Conservation (phyloP, 1,140 invertebrate species). For the Rhagoletis pomonella region DNA sequence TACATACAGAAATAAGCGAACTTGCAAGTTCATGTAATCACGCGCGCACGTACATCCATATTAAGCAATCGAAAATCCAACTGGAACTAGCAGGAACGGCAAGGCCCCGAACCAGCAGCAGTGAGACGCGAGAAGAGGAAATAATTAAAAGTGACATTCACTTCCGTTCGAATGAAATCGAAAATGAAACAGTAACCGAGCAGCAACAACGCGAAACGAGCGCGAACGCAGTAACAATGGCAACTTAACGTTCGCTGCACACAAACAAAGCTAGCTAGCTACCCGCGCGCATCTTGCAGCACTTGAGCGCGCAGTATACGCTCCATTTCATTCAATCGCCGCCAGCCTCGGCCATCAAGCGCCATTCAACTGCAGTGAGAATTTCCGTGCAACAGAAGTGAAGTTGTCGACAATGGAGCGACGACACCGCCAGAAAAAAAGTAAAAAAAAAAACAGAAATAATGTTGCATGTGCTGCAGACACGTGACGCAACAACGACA, state of each 20-base stretch:
- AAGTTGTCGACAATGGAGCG: slow-evolving; percentile 30
- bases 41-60: neutral
- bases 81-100: neutral
- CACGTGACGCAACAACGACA: slow-evolving; percentile 46
- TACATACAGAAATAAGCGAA: neutral
- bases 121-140: neutral
- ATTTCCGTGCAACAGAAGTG: neutral
- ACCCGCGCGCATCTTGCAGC: neutral
- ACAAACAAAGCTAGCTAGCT: too few species aligned
- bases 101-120: neutral
- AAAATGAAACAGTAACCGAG: slow-evolving; percentile 3
- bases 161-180: slow-evolving; percentile 33
- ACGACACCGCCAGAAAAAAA: neutral
- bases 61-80: neutral
- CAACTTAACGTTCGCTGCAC: neutral
- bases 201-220: neutral
- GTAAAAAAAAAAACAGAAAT: neutral
- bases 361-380: slow-evolving; percentile 28
- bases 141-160: slow-evolving; percentile 43
- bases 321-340: slow-evolving; percentile 36
- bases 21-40: neutral
- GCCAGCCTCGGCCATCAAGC: neutral
- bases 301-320: neutral
- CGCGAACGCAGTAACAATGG: neutral
- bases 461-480: slow-evolving; percentile 31